A percentile compares a stretch with the other conserved stretches of the same genome.
Conservation (phyloP, 2,113 vertebrate genomes). For the Macaca nemestrina region DNA sequence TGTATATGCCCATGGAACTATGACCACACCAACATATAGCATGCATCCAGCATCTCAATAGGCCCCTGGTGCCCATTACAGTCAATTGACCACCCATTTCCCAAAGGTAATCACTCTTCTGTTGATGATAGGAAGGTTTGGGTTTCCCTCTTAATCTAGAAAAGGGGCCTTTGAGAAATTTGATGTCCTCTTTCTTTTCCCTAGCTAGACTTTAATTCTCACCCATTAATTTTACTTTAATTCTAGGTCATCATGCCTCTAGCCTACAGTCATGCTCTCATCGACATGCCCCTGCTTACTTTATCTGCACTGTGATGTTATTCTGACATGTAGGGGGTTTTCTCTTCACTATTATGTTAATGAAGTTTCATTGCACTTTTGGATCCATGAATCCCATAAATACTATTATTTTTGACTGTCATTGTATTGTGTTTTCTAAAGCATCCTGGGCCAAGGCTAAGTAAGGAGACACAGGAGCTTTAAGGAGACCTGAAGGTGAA, state of each 20-base stretch:
- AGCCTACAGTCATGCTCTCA: neutral
- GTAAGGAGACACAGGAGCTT: neutral
- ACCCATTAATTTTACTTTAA: neutral
- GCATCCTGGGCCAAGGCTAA: neutral
- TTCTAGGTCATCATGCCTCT: neutral
- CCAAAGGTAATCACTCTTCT: neutral
- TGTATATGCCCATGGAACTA: neutral
- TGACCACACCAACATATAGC: neutral
- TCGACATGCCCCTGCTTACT: neutral
- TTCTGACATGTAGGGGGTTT: neutral
- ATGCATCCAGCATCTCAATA: neutral
- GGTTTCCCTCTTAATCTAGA: neutral
- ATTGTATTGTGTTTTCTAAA: neutral
- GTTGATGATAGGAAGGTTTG: neutral
- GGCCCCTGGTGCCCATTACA: rapidly evolving
- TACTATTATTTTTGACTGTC: neutral
- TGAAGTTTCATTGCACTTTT: neutral
- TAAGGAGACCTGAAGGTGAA: neutral
- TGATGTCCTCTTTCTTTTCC: neutral
- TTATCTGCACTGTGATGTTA: neutral
- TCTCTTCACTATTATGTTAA: neutral
- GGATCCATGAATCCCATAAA: neutral
- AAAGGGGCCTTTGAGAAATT: neutral
- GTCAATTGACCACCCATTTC: rapidly evolving
- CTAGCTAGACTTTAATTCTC: neutral